Evolutionary conservation across 37 sponge, comb jelly and placozoan species (phyloP).

Genomic region (Beroe forskalii): DNA sequence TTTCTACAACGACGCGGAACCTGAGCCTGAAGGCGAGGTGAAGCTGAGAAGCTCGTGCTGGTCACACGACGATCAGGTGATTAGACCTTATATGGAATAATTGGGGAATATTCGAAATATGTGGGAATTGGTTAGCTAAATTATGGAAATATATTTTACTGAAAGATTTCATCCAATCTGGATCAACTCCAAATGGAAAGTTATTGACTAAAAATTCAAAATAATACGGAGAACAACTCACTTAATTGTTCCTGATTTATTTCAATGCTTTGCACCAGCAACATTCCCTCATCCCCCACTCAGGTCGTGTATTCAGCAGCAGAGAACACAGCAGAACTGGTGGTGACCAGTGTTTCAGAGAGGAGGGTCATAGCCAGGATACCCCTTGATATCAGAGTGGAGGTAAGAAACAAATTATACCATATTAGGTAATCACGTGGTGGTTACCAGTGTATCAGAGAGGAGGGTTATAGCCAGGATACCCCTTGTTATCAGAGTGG

Average conservation of each 20-base stretch:
- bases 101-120: no score
- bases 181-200: no score
- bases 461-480: conserved; percentile 11
- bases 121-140: no score
- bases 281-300: background rate
- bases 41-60: conserved; percentile 37
- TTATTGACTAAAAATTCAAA: no score
- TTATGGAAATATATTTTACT: no score
- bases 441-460: conserved; percentile 46
- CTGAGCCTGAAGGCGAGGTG: background rate
- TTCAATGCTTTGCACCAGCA: no score
- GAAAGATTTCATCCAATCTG: no score
- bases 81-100: background rate
- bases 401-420: conserved; percentile 36
- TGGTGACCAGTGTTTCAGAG: conserved; percentile 40
- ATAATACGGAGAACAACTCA: no score
- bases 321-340: conserved; percentile 16
- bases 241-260: no score
- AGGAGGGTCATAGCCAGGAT: conserved; percentile 9
- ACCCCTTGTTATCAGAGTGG: conserved; percentile 44
- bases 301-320: conserved; percentile 45
- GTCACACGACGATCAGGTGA: conserved; percentile 51
- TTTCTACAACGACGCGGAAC: background rate
- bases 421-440: background rate
- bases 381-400: conserved; percentile 50